phyloP scores from a whole-genome alignment of 2,113 vertebrate genomes.

The Petrocephalus zakoni region DNA sequence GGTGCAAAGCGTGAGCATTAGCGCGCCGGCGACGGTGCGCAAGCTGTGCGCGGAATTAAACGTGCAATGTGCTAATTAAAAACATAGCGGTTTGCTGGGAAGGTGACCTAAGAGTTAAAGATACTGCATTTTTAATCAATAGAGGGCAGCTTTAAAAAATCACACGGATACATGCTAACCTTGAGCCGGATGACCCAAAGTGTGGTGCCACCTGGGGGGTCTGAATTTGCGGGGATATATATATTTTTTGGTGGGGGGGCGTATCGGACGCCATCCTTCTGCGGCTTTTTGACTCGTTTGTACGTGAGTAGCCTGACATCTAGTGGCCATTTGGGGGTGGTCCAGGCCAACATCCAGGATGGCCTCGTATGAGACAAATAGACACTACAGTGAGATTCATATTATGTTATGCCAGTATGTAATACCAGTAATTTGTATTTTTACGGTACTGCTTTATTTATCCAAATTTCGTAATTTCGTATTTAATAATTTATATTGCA shows the following conservation, averaged over 20 bases:
- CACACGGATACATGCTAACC: background rate
- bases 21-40: background rate
- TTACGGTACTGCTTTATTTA: background rate
- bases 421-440: background rate
- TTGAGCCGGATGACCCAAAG: background rate
- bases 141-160: background rate
- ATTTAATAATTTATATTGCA: background rate
- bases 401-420: background rate
- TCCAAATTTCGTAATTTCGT: background rate
- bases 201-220: background rate
- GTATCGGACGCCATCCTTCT: background rate
- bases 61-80: slow-evolving; percentile 10
- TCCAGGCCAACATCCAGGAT: background rate
- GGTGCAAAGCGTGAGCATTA: background rate
- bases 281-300: background rate
- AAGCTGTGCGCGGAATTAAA: slow-evolving; percentile 5
- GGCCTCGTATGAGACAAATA: background rate
- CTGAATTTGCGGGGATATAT: background rate
- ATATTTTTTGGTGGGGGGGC: too few relatives aligned
- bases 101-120: slow-evolving; percentile 10
- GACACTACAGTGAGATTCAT: background rate
- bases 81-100: slow-evolving; percentile 1
- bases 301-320: slow-evolving; percentile 1
- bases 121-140: background rate
- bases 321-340: background rate